Conservation (phyloP, 2,888 invertebrate genomes). For the Aleiodes alternator region DNA sequence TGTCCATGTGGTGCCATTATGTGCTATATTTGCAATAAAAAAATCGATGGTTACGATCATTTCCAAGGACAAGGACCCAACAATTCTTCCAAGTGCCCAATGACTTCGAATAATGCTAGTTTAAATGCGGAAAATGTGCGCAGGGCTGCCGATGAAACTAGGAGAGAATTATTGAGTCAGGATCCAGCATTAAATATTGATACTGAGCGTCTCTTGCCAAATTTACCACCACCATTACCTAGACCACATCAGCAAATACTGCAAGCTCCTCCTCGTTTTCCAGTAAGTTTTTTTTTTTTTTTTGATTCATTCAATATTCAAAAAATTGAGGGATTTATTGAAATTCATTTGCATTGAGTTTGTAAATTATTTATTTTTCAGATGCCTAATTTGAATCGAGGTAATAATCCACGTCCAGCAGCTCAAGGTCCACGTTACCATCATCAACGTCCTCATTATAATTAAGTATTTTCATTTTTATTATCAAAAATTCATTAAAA, state of each 20-base stretch:
- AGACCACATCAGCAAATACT: constrained; percentile 57
- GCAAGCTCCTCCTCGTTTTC: neutral
- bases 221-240: constrained; percentile 52
- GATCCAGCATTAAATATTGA: constrained; percentile 72
- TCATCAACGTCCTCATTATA: neutral
- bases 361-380: neutral
- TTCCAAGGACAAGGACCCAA: constrained; percentile 76
- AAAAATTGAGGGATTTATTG: too few relatives aligned
- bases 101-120: constrained; percentile 72
- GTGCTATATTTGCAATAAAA: constrained; percentile 78
- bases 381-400: neutral
- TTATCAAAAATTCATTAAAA: neutral
- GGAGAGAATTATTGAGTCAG: constrained; percentile 67
- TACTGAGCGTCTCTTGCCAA: constrained; percentile 62
- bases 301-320: neutral
- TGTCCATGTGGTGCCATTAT: constrained; percentile 78
- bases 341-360: too few relatives aligned
- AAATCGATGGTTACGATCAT: constrained; percentile 77
- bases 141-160: constrained; percentile 71
- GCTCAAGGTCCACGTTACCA: neutral
- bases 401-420: neutral
- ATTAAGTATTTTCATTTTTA: constrained; percentile 2
- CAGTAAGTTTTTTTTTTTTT: neutral
- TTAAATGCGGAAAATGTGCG: constrained; percentile 73
- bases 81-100: constrained; percentile 72